phyloP scores from a whole-genome alignment of 2,888 invertebrate genomes.

The Caenorhabditis imperialis region DNA sequence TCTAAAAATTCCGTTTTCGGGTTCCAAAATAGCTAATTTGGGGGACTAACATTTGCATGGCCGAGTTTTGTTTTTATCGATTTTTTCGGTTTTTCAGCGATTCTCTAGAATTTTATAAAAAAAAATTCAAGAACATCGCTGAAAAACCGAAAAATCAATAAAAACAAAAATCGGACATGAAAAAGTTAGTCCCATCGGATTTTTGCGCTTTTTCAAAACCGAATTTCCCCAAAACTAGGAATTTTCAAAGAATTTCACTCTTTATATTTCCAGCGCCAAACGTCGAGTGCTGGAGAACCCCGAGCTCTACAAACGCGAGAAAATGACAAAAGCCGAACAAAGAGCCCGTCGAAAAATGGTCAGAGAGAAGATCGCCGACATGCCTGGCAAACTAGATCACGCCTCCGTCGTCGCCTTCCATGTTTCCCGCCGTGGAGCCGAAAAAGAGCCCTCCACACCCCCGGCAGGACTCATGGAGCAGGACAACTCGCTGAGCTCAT shows the following conservation, averaged over 20 bases:
- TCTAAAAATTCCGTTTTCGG: too few relatives aligned
- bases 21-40: too few relatives aligned
- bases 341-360: slow-evolving; percentile 83
- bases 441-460: slow-evolving; percentile 31
- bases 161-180: too few relatives aligned
- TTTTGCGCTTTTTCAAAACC: too few relatives aligned
- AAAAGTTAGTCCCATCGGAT: too few relatives aligned
- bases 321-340: slow-evolving; percentile 63
- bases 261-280: slow-evolving; percentile 83
- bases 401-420: slow-evolving; percentile 86
- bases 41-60: too few relatives aligned
- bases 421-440: slow-evolving; percentile 80
- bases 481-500: slow-evolving; percentile 6
- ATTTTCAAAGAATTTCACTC: slow-evolving; percentile 7
- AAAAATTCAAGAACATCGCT: too few relatives aligned
- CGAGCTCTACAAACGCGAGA: slow-evolving; percentile 83
- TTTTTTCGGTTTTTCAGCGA: not conserved
- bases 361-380: slow-evolving; percentile 85
- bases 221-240: not conserved
- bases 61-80: too few relatives aligned
- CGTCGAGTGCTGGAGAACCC: slow-evolving; percentile 87
- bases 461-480: slow-evolving; percentile 6
- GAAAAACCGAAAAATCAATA: slow-evolving; percentile 4
- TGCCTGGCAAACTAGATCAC: slow-evolving; percentile 91
- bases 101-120: not conserved